phyloP scores from a whole-genome alignment of 1,140 invertebrate genomes.

The Pollicipes pollicipes region DNA sequence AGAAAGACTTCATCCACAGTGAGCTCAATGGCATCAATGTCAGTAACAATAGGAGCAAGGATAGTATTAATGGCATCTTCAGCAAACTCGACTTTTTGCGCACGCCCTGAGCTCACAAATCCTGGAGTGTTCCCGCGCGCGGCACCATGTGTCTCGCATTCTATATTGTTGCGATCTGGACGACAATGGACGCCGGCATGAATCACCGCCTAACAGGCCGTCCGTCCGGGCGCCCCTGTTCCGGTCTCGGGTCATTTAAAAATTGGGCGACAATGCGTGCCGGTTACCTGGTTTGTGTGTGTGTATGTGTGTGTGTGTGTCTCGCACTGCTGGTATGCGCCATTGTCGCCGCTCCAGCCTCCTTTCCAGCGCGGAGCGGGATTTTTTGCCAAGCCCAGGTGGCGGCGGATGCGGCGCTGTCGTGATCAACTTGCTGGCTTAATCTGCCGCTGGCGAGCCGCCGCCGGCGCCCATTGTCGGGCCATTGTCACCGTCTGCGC shows the following conservation, averaged over 20 bases:
- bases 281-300: too few relatives aligned
- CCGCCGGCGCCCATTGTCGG: not conserved
- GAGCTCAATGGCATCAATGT: too few relatives aligned
- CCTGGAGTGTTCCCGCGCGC: too few relatives aligned
- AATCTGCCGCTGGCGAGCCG: not conserved
- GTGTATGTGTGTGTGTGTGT: not conserved
- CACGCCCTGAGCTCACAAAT: not conserved
- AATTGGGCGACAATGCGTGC: not conserved
- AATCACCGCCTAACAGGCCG: not conserved
- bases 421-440: not conserved
- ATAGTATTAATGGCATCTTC: too few relatives aligned
- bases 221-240: not conserved
- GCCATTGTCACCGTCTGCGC: not conserved
- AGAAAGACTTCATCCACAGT: too few relatives aligned
- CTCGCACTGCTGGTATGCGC: not conserved
- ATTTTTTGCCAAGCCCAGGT: not conserved
- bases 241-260: conserved; percentile 1
- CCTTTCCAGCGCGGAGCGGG: not conserved
- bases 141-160: not conserved
- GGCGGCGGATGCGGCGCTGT: too few relatives aligned
- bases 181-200: not conserved
- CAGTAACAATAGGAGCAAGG: too few relatives aligned
- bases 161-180: not conserved
- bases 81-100: too few relatives aligned
- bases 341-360: not conserved